Percentiles rank a stretch among this genome's conserved stretches.
These are phyloP conservation scores for Tragopan temminckii DNA, from an alignment of 2,797 vertebrate genomes.

Conservation along the genomic window DNA sequence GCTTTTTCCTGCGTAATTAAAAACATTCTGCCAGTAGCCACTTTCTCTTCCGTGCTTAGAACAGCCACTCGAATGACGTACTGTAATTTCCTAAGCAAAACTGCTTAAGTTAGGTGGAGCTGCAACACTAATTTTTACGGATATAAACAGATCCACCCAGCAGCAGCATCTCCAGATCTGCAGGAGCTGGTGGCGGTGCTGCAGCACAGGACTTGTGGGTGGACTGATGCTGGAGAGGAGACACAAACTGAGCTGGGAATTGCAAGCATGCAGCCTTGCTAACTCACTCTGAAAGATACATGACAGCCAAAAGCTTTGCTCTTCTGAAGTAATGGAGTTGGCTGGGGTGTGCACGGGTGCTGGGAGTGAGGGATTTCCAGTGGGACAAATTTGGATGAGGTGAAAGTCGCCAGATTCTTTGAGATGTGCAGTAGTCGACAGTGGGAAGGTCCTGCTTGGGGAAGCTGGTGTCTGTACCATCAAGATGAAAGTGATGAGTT, in stretches of 20 bases:
- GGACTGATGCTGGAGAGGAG: not conserved
- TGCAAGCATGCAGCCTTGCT: not conserved
- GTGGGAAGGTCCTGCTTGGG: not conserved
- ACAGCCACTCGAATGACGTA: conserved; percentile 55
- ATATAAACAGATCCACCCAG: conserved; percentile 43
- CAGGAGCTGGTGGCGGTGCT: conserved; percentile 29
- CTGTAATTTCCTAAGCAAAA: conserved; percentile 69
- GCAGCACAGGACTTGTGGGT: not conserved
- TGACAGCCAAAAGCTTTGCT: conserved; percentile 29
- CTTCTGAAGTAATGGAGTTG: not conserved
- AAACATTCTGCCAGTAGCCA: conserved; percentile 67
- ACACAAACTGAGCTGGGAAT: not conserved
- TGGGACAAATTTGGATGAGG: not conserved
- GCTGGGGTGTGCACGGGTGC: not conserved
- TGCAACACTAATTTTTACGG: conserved; percentile 77
- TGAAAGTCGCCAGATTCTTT: not conserved
- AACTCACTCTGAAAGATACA: conserved; percentile 38
- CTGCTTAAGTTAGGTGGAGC: conserved; percentile 77
- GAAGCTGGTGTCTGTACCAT: not conserved
- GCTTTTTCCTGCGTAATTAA: conserved; percentile 79
- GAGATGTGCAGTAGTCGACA: not conserved
- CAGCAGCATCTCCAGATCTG: conserved; percentile 13
- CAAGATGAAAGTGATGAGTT: not conserved
- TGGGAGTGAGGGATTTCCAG: not conserved
- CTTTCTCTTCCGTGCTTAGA: conserved; percentile 57